Percentiles rank a stretch among this genome's conserved stretches.
These are phyloP conservation scores for Erpornis zantholeuca DNA, from an alignment of 2,113 vertebrate genomes.

Conservation along the genomic window DNA sequence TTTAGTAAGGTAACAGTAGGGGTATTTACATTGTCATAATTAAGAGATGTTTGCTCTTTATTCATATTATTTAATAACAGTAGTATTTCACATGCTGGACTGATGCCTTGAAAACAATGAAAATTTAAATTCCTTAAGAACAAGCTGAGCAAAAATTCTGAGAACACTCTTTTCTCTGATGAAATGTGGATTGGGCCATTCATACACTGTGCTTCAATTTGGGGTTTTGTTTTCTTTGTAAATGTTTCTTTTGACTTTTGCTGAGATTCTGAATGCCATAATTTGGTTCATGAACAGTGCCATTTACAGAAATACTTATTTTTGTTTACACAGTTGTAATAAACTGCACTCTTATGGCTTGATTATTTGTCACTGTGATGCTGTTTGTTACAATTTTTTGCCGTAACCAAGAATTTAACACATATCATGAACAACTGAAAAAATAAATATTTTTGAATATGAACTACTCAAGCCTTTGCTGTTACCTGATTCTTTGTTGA, in stretches of 20 bases:
- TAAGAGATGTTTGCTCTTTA: not conserved
- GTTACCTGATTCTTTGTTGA: not conserved
- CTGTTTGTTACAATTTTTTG: not conserved
- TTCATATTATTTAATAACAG: not conserved
- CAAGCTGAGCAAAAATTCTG: not conserved
- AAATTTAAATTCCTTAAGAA: not conserved
- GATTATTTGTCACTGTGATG: not conserved
- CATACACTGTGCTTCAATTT: not conserved
- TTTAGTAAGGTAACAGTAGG: not conserved
- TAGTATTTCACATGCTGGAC: not conserved
- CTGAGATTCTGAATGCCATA: not conserved
- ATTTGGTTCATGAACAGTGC: not conserved
- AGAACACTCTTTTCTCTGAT: not conserved
- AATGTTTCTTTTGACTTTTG: not conserved
- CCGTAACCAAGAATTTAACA: not conserved
- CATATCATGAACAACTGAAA: not conserved
- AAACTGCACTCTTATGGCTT: not conserved
- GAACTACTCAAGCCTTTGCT: not conserved
- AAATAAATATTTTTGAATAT: constrained; percentile 58
- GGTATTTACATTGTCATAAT: not conserved
- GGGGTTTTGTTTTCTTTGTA: not conserved
- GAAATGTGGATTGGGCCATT: not conserved
- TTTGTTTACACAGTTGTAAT: constrained; percentile 50
- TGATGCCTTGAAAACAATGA: not conserved
- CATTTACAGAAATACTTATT: not conserved